A percentile compares a stretch with the other conserved stretches of the same genome.
phyloP scores from a whole-genome alignment of 2,888 invertebrate genomes.

The Ornithoptera alexandrae region DNA sequence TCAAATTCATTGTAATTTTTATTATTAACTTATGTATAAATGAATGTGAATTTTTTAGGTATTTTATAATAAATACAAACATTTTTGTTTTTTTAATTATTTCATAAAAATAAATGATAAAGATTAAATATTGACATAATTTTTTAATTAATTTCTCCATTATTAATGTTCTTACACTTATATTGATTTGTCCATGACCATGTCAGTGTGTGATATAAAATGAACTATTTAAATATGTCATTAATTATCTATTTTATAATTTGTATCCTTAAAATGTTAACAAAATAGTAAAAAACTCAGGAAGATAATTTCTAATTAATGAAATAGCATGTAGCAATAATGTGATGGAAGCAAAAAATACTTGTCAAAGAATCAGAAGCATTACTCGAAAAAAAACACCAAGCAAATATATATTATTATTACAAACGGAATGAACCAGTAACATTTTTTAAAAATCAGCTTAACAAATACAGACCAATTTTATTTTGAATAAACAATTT shows the following conservation, averaged over 20 bases:
- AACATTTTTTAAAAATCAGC: background rate
- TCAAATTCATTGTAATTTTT: too few relatives aligned
- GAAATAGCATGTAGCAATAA: background rate
- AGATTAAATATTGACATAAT: background rate
- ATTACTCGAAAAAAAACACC: background rate
- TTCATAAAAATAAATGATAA: too few relatives aligned
- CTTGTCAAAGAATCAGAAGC: background rate
- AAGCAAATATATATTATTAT: background rate
- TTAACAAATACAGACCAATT: background rate
- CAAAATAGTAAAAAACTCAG: background rate
- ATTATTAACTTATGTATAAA: too few relatives aligned
- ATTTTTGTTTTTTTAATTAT: too few relatives aligned
- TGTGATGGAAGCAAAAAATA: too few relatives aligned
- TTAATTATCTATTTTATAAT: background rate
- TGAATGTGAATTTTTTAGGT: too few relatives aligned
- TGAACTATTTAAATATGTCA: background rate
- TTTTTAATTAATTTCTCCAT: background rate
- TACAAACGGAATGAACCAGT: background rate
- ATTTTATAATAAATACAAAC: too few relatives aligned
- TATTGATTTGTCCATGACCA: background rate
- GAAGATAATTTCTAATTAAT: background rate
- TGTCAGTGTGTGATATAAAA: background rate
- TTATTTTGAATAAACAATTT: background rate
- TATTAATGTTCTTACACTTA: background rate
- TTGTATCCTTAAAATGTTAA: too few relatives aligned